Evolutionary conservation across 2,113 vertebrate genomes (phyloP).

Genomic region (Burhinus oedicnemus): DNA sequence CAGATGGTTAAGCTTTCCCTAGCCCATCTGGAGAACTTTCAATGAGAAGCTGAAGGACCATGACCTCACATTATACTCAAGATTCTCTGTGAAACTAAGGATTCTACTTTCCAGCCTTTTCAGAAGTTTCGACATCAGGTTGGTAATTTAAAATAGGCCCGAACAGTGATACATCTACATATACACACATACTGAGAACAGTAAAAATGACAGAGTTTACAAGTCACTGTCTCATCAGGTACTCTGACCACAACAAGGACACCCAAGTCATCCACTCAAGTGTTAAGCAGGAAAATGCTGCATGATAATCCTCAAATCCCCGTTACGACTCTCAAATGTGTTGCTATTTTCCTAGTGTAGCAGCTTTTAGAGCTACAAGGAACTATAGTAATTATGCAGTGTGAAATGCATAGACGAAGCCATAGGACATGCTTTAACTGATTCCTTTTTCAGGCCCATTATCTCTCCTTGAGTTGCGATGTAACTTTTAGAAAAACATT

Average conservation of each 20-base stretch:
- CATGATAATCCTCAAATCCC: background rate
- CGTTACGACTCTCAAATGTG: background rate
- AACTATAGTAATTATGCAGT: background rate
- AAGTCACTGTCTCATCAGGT: background rate
- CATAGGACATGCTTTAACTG: background rate
- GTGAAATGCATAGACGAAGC: background rate
- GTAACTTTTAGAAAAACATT: background rate
- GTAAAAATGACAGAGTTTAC: background rate
- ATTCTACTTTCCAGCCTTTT: background rate
- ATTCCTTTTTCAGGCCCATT: background rate
- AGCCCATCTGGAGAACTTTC: background rate
- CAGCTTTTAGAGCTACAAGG: background rate
- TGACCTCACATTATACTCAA: background rate
- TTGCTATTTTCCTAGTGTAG: background rate
- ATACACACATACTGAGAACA: background rate
- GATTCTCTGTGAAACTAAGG: background rate
- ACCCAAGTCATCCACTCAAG: background rate
- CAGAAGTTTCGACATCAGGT: background rate
- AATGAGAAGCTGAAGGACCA: background rate
- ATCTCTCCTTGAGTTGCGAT: background rate
- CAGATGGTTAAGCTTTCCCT: background rate
- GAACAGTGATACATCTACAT: background rate
- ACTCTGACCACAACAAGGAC: background rate
- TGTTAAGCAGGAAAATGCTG: background rate
- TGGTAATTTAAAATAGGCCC: background rate